Base-by-base conservation (phyloP, 30 jellyfish, hydroid and myxozoan species). In the Mastigias papua region DNA sequence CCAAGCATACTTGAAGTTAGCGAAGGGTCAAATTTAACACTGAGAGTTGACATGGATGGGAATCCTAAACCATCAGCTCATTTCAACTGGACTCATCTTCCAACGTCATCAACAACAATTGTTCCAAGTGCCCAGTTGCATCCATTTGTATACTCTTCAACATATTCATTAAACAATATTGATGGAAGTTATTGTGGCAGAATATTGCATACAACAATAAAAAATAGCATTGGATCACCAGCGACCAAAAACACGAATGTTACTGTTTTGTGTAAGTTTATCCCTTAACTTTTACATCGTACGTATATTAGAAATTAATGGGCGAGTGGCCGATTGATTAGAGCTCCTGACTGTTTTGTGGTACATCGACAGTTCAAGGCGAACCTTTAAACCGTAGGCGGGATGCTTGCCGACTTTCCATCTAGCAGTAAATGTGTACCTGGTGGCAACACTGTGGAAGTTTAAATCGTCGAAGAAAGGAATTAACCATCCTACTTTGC, bases 121-220 rank as follows among this genome's bases (percentile, higher is more conserved):
- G 48, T 57, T 27, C 58, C 68, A 31, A 65, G 62, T 25, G 66
- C 28, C 46, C 66, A 76, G 23, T 2, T 23, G 6, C 26, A 75
- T 34, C 86, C 73, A 25, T 20, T 25, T 28, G 51, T 75, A 8
- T 75, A 42, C 31, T 30, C 48, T 19, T 50, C 86, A 48, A 75
- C 0, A 13, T 75, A 35, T 48, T 3, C 30, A 75, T 57, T 20
- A 15, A 30, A 29, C 10, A 49, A 75, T n/a, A 49, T 75, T 26
- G 73, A n/a, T 0, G 86, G 72, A 42, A 48, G 73, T 50, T 26
- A 46, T 46, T 75, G 86, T 75, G 86, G 86, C 28, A 75, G 86
- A 33, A 48, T 49, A 3, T 17, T 75, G 61, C 29, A 0, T 1
- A 42, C 73, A 0, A 17, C 29, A 75, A 37, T 50, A 29, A 42